Evolutionary conservation across 2,888 invertebrate genomes (phyloP).

Genomic region (Saturnia japonica): DNA sequence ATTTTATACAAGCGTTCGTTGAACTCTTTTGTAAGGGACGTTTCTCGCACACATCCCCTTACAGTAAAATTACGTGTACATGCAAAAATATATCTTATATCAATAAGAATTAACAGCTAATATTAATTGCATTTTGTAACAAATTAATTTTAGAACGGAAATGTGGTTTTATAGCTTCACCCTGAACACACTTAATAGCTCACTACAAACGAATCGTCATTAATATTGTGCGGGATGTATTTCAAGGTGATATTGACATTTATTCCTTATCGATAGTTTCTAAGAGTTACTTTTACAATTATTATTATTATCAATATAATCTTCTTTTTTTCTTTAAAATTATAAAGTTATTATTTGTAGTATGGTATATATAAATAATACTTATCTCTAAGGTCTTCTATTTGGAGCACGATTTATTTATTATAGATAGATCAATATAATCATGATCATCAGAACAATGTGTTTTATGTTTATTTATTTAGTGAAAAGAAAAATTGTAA

Average conservation of each 20-base stretch:
- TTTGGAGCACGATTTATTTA: too few species aligned
- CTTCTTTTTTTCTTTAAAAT: not conserved
- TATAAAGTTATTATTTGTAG: not conserved
- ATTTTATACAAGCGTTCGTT: conserved; percentile 67
- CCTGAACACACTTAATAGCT: conserved; percentile 46
- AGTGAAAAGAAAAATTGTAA: not conserved
- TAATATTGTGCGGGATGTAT: conserved; percentile 29
- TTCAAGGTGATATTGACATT: conserved; percentile 5
- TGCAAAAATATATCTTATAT: conserved; percentile 51
- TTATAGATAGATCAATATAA: too few species aligned
- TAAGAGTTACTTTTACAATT: not conserved
- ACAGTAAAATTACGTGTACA: conserved; percentile 32
- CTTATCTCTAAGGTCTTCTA: not conserved
- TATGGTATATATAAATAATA: not conserved
- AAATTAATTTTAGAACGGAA: conserved; percentile 52
- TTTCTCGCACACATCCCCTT: conserved; percentile 61
- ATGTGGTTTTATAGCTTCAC: conserved; percentile 48
- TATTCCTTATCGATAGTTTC: not conserved
- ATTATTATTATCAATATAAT: not conserved
- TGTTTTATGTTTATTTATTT: not conserved
- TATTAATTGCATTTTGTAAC: conserved; percentile 40
- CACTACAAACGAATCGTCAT: conserved; percentile 57
- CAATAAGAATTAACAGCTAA: conserved; percentile 50
- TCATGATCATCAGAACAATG: too few species aligned
- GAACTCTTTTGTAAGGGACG: conserved; percentile 80